Base-by-base conservation (phyloP, 2,113 vertebrate genomes). In the Candoia aspera region DNA sequence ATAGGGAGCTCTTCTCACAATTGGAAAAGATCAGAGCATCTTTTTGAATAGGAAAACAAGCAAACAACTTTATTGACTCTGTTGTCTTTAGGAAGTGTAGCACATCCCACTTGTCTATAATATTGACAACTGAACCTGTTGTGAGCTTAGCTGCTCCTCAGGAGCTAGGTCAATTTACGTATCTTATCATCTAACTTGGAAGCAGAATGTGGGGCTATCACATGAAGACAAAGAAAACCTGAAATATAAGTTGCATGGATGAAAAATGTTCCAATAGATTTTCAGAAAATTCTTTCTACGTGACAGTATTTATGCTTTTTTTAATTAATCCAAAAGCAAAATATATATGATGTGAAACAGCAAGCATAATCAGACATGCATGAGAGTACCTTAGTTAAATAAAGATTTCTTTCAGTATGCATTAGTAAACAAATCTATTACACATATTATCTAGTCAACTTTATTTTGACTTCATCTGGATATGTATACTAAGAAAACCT, bases 11-110 rank as follows among this genome's bases (percentile, higher is more conserved):
- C 8, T 94, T 92, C 87, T 95, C 42, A 91, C 92, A 60, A 64
- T 88, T 53, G 11, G 91, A 92, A 89, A 93, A 88, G 10, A 13
- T 2, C 55, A 93, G 94, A 92, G 92, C 95, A 96, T 83, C 90
- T 90, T 90, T 93, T 83, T 0, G 60, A 84, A 59, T n/a, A 29
- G 13, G 42, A 46, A 59, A 60, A 42, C 19, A 37, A 79, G 37
- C 6, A 42, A 49, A 17, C 73, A 79, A 42, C 8, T 73, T 37
- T 6, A 24, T 58, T 96, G 94, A 92, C 94, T 96, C 94, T 92
- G 9, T 58, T 97, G 91, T 94, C 93, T 92, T 92, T 94, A 86
- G 93, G 93, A 96, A 86, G 95, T 91, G 24, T 46, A 84, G 91
- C 89, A 94, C 0, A 6, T 49, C 29, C 13, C 46, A 91, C 49